Evolutionary conservation across 2,888 invertebrate species (phyloP), one percentile per base, ranked within the genome.

Genomic region (Frankliniella intonsa): DNA sequence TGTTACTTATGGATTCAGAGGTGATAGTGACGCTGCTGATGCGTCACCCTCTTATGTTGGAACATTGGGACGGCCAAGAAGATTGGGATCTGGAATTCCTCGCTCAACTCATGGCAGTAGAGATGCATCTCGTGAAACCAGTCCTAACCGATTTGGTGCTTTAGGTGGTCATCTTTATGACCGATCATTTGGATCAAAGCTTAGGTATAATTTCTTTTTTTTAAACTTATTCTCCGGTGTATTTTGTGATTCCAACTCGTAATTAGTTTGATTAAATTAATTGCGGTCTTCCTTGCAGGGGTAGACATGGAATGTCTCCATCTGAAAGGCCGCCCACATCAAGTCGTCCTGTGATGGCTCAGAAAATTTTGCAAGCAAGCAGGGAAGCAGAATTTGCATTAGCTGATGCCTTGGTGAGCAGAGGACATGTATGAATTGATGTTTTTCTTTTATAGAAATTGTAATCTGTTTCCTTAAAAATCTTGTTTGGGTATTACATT

Each of bases 361-460:
- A 97, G 85, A 92, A 95, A 82, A 93, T 97, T 86, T 89, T 98
- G 82, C 94, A 95, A 86, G 95, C 96, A 87, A 94, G 94, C 82
- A 90, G 95, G 55, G 97, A 97, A 87, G 96, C 97, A 0, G 97
- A 98, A 88, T 92, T 91, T 84, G 93, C 94, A 0, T 88, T 96
- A 81, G 94, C 94, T 11, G 94, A 94, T 88, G 95, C 92, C 83
- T 88, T 94, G 86, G 91, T 90, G 86, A 87, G 87, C 65, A 81
- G 69, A 62, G 55, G 81, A 82, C 80, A 27, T 84, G 84, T 81
- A 83, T 83, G 81, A 81, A 83, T 83, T 81, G 22, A 80, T 82
- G 81, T 82, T 80, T 55, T 82, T 79, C 80, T 25, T 82, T 50
- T 76, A 3, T 25, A 38, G 62, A 51, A 3, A 38, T 69, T 9